Percentiles rank a stretch among this genome's conserved stretches.
Conservation (phyloP, 2,888 invertebrate species). For the Meganola albula region DNA sequence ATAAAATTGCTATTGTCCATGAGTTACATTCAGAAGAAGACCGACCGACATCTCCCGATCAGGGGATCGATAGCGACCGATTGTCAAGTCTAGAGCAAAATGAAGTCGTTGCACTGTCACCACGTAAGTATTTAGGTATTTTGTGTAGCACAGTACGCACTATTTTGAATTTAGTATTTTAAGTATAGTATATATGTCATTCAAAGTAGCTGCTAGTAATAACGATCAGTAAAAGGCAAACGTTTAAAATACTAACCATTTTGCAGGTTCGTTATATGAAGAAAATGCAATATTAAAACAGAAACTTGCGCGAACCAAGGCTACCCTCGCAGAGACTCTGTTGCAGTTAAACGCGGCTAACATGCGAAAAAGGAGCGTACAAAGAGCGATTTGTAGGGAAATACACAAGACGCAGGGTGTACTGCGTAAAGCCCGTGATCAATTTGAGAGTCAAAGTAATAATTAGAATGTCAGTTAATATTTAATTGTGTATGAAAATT, state of each 20-base stretch:
- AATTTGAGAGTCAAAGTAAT: slow-evolving; percentile 75
- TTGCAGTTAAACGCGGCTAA: slow-evolving; percentile 86
- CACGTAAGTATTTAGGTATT: slow-evolving; percentile 61
- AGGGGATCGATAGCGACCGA: slow-evolving; percentile 92
- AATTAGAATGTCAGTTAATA: no score
- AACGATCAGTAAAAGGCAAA: no score
- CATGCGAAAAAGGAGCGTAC: slow-evolving; percentile 87
- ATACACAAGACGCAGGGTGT: slow-evolving; percentile 88
- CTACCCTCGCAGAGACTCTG: slow-evolving; percentile 86
- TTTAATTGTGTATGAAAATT: no score
- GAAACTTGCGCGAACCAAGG: slow-evolving; percentile 83
- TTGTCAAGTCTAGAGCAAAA: slow-evolving; percentile 81
- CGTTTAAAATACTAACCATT: no score
- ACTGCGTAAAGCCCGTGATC: slow-evolving; percentile 84
- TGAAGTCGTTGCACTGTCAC: slow-evolving; percentile 61
- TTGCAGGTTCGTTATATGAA: slow-evolving; percentile 63
- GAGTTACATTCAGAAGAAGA: slow-evolving; percentile 59
- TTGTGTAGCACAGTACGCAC: no score
- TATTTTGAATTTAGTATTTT: no score
- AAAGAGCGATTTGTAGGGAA: slow-evolving; percentile 89
- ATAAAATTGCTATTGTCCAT: slow-evolving; percentile 47
- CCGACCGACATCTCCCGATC: slow-evolving; percentile 85
- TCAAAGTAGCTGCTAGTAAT: no score
- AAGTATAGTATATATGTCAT: no score
- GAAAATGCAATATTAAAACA: slow-evolving; percentile 85